Conservation (phyloP, 2,888 invertebrate species). For the Meta bourneti region DNA sequence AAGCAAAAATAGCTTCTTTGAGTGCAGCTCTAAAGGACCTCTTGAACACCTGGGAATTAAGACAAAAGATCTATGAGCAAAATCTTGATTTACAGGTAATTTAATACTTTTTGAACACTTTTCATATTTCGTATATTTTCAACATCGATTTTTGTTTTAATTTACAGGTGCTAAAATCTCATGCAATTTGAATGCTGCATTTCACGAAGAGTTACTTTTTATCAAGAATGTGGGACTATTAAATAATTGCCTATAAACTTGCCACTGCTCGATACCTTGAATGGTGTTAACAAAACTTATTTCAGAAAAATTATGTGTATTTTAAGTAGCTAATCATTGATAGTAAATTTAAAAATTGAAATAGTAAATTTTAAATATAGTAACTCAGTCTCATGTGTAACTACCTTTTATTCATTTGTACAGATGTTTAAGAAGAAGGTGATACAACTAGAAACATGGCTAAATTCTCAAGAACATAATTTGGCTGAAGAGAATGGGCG, state of each 20-base stretch:
- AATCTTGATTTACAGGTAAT: conserved; percentile 91
- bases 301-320: too few relatives aligned
- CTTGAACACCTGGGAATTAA: conserved; percentile 87
- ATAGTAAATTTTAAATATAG: too few relatives aligned
- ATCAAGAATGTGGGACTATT: too few relatives aligned
- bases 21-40: conserved; percentile 83
- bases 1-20: conserved; percentile 89
- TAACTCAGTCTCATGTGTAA: too few relatives aligned
- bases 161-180: not conserved
- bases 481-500: conserved; percentile 92
- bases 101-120: not conserved
- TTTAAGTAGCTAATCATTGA: too few relatives aligned
- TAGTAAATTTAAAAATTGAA: too few relatives aligned
- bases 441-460: conserved; percentile 94
- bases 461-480: conserved; percentile 83
- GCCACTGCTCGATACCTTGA: too few relatives aligned
- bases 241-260: too few relatives aligned
- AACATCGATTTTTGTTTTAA: not conserved
- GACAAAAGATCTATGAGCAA: conserved; percentile 91
- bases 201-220: too few relatives aligned
- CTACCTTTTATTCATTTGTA: not conserved
- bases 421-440: conserved; percentile 91
- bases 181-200: too few relatives aligned
- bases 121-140: not conserved
- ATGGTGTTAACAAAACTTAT: too few relatives aligned